Base-by-base conservation (phyloP, 2,797 vertebrate genomes). In the Karalla daura region DNA sequence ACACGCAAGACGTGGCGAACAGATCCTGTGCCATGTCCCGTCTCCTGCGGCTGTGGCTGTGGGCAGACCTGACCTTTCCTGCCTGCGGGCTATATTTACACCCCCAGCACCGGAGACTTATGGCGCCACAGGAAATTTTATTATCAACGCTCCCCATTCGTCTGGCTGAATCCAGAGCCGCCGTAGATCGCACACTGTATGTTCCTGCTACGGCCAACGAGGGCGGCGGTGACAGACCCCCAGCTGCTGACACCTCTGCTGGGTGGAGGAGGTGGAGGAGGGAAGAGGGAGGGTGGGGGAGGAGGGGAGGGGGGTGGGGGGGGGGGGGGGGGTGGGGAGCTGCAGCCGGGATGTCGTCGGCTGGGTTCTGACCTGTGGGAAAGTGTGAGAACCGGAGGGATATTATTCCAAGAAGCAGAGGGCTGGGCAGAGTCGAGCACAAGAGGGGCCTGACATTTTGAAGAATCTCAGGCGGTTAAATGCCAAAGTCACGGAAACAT, bases 31-130 rank as follows among this genome's bases (percentile, higher is more conserved):
- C 86, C 81, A 78, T 87, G 83, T 83, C 78, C 81, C 69, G 41
- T 87, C 81, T 87, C 75, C 70, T 84, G 70, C 2, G 0, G 62
- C 75, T 80, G 69, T 63, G n/a, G n/a, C n/a, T n/a, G n/a, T 8
- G 55, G 78, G 74, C 64, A 85, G 86, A 74, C 72, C 78, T 89
- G 88, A 89, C 89, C 90, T 91, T 91, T 92, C 69, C 76, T 85
- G 71, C 82, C 86, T 90, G 24, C 5, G 3, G 86, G 85, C 89
- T 92, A 88, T 91, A 90, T 92, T 93, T 91, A 89, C 91, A 88
- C 85, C 50, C 65, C 28, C 74, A 80, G 84, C 80, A 65, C 74
- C 59, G 47, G 80, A 87, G 88, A 89, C 80, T 87, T 86, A 83
- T 79, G 70, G 83, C 21, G 44, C 75, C 78, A 70, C 18, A 73